These are phyloP conservation scores for Tenebrosternarchus preto DNA, from an alignment of 2,113 vertebrate genomes.

Conservation along the genomic window DNA sequence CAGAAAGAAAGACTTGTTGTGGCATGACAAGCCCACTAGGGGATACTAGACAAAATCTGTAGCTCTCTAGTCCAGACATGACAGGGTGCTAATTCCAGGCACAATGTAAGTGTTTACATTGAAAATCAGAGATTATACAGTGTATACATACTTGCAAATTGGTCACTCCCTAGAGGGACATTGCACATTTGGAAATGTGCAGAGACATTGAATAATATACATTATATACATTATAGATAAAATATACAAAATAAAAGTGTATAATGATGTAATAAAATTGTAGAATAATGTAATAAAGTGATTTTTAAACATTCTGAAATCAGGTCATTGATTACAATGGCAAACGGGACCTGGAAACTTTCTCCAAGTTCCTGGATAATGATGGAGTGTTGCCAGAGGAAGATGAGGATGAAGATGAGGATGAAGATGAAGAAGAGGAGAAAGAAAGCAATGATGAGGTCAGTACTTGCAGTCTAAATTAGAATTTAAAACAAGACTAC, in stretches of 20 bases:
- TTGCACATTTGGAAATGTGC: too few relatives aligned
- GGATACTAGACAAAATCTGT: too few relatives aligned
- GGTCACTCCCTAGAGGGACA: background rate
- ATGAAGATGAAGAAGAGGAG: slow-evolving; percentile 10
- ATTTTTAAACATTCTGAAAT: slow-evolving; percentile 16
- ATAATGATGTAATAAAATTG: too few relatives aligned
- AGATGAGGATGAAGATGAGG: slow-evolving; percentile 20
- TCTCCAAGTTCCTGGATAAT: slow-evolving; percentile 85
- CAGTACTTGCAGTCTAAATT: too few relatives aligned
- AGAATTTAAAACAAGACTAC: too few relatives aligned
- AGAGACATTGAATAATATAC: too few relatives aligned
- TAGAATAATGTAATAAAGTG: background rate
- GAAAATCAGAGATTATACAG: background rate
- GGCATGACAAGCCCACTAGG: too few relatives aligned
- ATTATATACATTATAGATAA: too few relatives aligned
- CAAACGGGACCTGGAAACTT: slow-evolving; percentile 81
- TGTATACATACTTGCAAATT: background rate
- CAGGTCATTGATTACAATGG: slow-evolving; percentile 81
- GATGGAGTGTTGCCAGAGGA: slow-evolving; percentile 78
- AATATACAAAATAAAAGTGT: too few relatives aligned
- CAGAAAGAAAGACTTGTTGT: too few relatives aligned
- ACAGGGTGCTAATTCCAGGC: too few relatives aligned
- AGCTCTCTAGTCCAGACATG: too few relatives aligned
- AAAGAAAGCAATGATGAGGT: background rate
- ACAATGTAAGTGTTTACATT: background rate